Percentiles rank a stretch among this genome's conserved stretches.
Evolutionary conservation across 2,797 vertebrate genomes (phyloP).

Genomic region (Sebastes matsubarae): DNA sequence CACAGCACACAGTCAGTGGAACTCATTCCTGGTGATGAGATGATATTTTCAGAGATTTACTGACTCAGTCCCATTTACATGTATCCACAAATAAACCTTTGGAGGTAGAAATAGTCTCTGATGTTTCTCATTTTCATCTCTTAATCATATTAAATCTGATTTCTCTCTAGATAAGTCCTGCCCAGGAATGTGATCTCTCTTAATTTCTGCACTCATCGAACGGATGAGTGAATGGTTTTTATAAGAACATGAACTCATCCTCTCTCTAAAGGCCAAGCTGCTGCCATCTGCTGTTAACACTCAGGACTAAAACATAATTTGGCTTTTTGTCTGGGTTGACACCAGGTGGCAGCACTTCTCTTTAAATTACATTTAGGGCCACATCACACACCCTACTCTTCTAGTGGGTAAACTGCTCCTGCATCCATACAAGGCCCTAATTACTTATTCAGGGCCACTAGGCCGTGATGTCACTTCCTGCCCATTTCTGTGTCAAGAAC

Average conservation of each 20-base stretch:
- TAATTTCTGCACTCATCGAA: not conserved
- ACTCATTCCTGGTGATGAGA: not conserved
- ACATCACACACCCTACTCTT: not conserved
- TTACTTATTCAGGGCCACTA: no score
- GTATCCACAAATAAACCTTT: not conserved
- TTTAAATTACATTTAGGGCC: not conserved
- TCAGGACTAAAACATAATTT: not conserved
- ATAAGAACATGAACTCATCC: not conserved
- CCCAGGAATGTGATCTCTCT: not conserved
- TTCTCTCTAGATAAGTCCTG: not conserved
- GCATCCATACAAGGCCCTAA: no score
- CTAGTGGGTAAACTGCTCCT: no score
- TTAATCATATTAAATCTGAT: not conserved
- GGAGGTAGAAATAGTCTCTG: not conserved
- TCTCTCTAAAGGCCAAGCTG: not conserved
- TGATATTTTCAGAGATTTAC: constrained; percentile 20
- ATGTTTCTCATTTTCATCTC: not conserved
- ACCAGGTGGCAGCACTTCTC: constrained; percentile 67
- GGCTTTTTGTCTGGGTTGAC: not conserved
- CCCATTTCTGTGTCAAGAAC: no score
- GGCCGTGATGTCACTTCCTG: no score
- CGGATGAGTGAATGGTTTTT: not conserved
- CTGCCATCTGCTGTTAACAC: constrained; percentile 69
- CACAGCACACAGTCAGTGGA: not conserved
- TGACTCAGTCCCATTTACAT: not conserved